These are phyloP conservation scores for Troglohyphantes excavatus DNA, from an alignment of 2,888 invertebrate species.

Conservation along the genomic window DNA sequence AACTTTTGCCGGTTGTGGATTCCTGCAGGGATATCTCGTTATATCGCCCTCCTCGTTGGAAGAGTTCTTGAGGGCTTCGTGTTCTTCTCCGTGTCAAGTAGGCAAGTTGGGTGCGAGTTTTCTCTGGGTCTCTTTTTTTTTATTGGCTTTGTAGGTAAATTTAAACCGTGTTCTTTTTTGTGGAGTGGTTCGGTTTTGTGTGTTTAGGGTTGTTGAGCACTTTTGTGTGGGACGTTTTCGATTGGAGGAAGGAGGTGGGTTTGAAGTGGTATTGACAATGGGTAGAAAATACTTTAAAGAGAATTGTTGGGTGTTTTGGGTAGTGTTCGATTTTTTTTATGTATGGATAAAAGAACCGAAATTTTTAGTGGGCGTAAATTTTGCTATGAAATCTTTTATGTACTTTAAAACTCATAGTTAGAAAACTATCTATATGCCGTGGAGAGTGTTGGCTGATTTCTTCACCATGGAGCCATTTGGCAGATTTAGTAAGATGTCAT, in stretches of 20 bases:
- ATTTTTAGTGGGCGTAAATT: too few relatives aligned
- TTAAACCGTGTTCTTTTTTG: background rate
- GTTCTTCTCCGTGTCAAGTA: background rate
- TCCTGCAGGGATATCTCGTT: slow-evolving; percentile 3
- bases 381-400: too few relatives aligned
- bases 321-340: too few relatives aligned
- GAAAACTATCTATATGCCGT: too few relatives aligned
- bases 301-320: background rate
- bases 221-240: background rate
- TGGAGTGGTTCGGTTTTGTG: background rate
- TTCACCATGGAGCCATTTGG: too few relatives aligned
- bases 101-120: background rate
- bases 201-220: background rate
- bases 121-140: background rate
- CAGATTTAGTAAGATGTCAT: too few relatives aligned
- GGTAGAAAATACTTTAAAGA: background rate
- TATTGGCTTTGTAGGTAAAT: background rate
- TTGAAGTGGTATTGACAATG: background rate
- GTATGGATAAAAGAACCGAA: too few relatives aligned
- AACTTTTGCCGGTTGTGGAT: background rate
- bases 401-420: too few relatives aligned
- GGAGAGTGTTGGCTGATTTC: too few relatives aligned
- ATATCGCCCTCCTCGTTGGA: background rate
- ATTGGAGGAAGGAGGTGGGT: background rate
- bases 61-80: background rate